Conservation (phyloP, 2,888 invertebrate species). For the Sinohyriopsis cumingii region DNA sequence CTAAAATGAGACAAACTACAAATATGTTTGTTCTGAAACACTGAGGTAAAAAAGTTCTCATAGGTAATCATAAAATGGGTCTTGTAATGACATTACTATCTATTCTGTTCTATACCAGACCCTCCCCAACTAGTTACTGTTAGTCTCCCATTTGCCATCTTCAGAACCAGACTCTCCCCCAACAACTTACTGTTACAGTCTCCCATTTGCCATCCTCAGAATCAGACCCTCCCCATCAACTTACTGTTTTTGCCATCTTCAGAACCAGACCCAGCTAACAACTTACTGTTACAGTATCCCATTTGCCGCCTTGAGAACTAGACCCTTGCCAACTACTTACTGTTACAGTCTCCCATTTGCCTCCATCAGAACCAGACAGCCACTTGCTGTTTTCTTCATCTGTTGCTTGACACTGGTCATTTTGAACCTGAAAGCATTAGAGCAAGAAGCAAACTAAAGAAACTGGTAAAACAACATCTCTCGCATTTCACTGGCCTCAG, state of each 20-base stretch:
- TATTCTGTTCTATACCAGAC: too few species aligned
- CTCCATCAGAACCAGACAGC: conserved; percentile 73
- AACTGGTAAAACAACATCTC: too few species aligned
- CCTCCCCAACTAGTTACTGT: too few species aligned
- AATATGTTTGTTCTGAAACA: too few species aligned
- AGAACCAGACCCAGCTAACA: neutral
- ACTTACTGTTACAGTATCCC: conserved; percentile 15
- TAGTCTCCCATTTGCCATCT: neutral
- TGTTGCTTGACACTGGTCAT: conserved; percentile 74
- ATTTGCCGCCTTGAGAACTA: too few species aligned
- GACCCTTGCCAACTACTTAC: conserved; percentile 22
- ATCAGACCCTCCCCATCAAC: neutral
- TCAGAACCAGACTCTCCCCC: neutral
- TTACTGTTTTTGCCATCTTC: too few species aligned
- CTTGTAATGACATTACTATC: neutral
- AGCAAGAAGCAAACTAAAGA: too few species aligned
- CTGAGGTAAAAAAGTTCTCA: too few species aligned
- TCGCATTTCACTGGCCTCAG: too few species aligned
- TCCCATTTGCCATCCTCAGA: neutral
- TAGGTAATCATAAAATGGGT: too few species aligned
- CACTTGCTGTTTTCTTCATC: conserved; percentile 67
- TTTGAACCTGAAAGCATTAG: conserved; percentile 71
- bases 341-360: conserved; percentile 71
- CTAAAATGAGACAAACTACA: too few species aligned
- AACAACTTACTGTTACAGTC: too few species aligned